These are phyloP conservation scores for Neolamprologus caudopunctatus DNA, from an alignment of 2,113 vertebrate species.

Conservation along the genomic window DNA sequence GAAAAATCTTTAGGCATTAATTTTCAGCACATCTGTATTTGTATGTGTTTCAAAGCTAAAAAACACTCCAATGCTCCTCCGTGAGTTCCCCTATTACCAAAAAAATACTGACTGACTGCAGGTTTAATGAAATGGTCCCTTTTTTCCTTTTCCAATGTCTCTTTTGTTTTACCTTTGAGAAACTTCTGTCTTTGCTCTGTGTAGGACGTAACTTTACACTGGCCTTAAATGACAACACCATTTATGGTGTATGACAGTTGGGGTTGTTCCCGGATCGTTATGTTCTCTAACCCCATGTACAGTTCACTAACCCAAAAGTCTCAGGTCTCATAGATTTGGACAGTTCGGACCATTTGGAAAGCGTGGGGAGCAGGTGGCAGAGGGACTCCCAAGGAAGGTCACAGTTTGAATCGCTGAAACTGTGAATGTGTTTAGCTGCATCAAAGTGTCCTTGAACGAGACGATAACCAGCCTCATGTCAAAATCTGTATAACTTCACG, in stretches of 20 bases:
- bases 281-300: not conserved
- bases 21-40: not conserved
- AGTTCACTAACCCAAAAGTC: not conserved
- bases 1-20: not conserved
- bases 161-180: not conserved
- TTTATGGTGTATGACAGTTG: not conserved
- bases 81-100: not conserved
- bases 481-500: not conserved
- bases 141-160: not conserved
- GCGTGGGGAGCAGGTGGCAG: slow-evolving; percentile 13
- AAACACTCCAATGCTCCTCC: not conserved
- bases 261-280: not conserved
- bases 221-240: not conserved
- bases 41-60: not conserved
- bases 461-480: not conserved
- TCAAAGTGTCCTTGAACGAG: slow-evolving; percentile 27
- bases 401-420: slow-evolving; percentile 9
- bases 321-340: not conserved
- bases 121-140: not conserved
- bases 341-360: slow-evolving; percentile 14
- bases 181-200: not conserved
- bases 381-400: slow-evolving; percentile 6
- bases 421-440: not conserved
- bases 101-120: not conserved
- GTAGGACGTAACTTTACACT: not conserved